These are phyloP conservation scores for Saccopteryx bilineata DNA, from an alignment of 2,113 vertebrate species.

Conservation along the genomic window DNA sequence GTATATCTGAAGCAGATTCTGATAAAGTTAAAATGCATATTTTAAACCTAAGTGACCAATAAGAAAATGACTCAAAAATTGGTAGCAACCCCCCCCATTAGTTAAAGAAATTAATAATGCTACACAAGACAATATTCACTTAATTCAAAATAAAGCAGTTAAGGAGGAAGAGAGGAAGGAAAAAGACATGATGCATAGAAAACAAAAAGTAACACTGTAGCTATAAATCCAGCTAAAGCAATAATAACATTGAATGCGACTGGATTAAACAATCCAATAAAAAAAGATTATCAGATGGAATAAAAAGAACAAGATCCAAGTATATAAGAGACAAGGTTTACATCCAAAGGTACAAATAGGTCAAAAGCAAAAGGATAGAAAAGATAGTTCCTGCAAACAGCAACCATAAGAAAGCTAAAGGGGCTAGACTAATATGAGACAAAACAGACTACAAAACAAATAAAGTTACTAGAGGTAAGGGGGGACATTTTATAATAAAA, in stretches of 20 bases:
- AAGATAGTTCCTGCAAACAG: not conserved
- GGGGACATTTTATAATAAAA: not conserved
- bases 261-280: constrained; percentile 19
- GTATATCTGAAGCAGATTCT: not conserved
- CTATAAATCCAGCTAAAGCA: not conserved
- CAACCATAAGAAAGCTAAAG: not conserved
- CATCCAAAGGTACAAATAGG: not conserved
- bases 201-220: constrained; percentile 7
- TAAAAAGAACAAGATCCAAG: not conserved
- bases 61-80: not conserved
- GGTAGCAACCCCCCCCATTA: not conserved
- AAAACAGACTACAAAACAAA: constrained; percentile 38
- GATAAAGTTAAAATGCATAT: constrained; percentile 10
- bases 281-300: not conserved
- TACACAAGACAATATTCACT: constrained; percentile 18
- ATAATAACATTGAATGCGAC: not conserved
- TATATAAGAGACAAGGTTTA: not conserved
- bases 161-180: not conserved
- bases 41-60: not conserved
- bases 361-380: not conserved
- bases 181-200: not conserved
- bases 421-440: not conserved
- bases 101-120: not conserved
- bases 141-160: constrained; percentile 35
- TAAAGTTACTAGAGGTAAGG: not conserved